A percentile compares a stretch with the other conserved stretches of the same genome.
Conservation (phyloP, 2,888 invertebrate species). For the Agriopis leucophaearia region DNA sequence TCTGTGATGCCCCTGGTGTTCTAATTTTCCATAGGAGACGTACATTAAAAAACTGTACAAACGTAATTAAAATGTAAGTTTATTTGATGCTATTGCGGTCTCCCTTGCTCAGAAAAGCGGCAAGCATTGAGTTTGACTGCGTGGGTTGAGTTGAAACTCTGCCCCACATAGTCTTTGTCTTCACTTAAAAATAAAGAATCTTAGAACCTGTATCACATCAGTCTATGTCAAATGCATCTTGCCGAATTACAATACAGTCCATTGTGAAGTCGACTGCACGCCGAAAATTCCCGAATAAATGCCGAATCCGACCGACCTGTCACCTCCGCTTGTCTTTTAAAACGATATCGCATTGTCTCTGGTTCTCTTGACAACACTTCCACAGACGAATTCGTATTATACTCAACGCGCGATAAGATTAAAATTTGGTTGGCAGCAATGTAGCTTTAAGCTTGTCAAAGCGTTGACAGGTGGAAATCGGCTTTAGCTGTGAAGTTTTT, state of each 20-base stretch:
- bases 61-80: neutral
- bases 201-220: conserved; percentile 68
- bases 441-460: conserved; percentile 11
- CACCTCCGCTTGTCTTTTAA: conserved; percentile 79
- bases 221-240: conserved; percentile 63
- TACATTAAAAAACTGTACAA: no score
- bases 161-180: conserved; percentile 14
- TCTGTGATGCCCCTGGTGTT: no score
- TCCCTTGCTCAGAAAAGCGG: neutral
- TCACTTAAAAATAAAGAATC: conserved; percentile 37
- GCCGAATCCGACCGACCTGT: conserved; percentile 73
- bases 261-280: conserved; percentile 72
- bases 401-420: neutral
- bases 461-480: conserved; percentile 41
- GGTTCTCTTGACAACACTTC: conserved; percentile 27
- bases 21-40: no score
- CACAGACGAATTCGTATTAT: conserved; percentile 25
- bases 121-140: conserved; percentile 1
- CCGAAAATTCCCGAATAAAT: conserved; percentile 77
- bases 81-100: neutral
- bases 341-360: conserved; percentile 79
- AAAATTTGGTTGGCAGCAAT: conserved; percentile 5
- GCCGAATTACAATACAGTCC: conserved; percentile 62
- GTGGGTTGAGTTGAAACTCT: neutral
- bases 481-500: conserved; percentile 34